Percentiles rank a stretch among this genome's conserved stretches.
These are phyloP conservation scores for Struthidea cinerea DNA, from an alignment of 2,113 vertebrate genomes.

Conservation along the genomic window DNA sequence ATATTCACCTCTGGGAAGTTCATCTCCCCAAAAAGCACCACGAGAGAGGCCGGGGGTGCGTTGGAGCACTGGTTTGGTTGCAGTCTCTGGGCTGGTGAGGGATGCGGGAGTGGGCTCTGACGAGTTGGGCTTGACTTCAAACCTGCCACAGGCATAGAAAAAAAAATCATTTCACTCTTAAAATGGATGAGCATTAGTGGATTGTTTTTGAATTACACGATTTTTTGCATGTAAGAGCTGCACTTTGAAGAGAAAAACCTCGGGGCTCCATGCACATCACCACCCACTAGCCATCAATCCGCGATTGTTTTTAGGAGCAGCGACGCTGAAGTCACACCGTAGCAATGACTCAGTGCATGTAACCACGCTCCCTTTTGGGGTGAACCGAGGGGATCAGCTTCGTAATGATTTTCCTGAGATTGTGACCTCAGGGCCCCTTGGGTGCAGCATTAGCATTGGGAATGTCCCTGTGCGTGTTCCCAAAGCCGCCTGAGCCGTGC, in stretches of 20 bases:
- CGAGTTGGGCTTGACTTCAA: fast-evolving
- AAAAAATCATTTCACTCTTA: not conserved
- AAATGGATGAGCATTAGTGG: not conserved
- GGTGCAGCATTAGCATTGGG: not conserved
- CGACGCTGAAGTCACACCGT: fast-evolving
- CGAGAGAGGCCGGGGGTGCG: fast-evolving
- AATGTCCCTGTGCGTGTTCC: constrained; percentile 10
- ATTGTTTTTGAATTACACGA: not conserved
- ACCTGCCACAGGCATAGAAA: not conserved
- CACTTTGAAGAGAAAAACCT: not conserved
- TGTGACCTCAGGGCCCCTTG: not conserved
- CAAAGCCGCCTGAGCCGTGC: not conserved
- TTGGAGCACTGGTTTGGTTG: not conserved
- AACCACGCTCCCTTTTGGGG: not conserved
- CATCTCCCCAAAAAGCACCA: not conserved
- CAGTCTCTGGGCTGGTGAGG: not conserved
- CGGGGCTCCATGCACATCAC: not conserved
- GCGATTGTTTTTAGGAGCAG: fast-evolving
- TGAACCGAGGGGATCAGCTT: not conserved
- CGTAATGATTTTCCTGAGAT: not conserved
- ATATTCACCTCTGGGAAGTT: not conserved
- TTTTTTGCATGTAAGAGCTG: not conserved
- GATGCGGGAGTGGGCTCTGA: not conserved
- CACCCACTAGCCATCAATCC: not conserved
- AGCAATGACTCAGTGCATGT: not conserved